These are phyloP conservation scores for Corythaeola cristata DNA, from an alignment of 2,113 vertebrate genomes.

Conservation along the genomic window DNA sequence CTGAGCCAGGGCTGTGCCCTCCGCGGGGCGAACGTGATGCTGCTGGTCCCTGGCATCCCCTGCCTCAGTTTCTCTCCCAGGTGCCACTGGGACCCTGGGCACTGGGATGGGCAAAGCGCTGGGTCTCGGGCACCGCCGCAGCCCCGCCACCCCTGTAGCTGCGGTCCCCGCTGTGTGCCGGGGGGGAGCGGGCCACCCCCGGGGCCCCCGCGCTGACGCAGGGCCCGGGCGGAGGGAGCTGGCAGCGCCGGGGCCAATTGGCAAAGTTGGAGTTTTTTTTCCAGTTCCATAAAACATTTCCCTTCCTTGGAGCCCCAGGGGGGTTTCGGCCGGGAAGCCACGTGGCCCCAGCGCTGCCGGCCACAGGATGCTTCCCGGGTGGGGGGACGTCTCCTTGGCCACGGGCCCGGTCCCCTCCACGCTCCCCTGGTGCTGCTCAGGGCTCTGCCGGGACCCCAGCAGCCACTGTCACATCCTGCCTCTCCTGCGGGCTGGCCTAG, in stretches of 20 bases:
- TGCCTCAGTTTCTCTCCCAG: conserved; percentile 1
- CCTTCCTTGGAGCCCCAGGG: background rate
- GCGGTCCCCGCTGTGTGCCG: fast-evolving
- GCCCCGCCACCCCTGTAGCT: background rate
- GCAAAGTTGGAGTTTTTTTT: background rate
- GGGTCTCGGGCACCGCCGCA: fast-evolving
- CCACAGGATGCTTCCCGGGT: background rate
- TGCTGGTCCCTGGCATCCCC: background rate
- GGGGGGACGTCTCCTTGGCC: background rate
- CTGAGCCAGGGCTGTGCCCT: background rate
- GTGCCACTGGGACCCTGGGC: background rate
- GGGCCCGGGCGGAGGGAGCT: background rate
- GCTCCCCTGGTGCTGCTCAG: background rate
- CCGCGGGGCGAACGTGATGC: fast-evolving
- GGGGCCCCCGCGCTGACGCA: background rate
- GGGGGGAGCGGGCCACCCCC: background rate
- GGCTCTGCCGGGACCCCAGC: background rate
- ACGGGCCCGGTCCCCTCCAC: fast-evolving
- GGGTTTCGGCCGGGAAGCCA: background rate
- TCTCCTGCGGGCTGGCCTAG: background rate
- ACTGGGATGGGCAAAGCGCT: fast-evolving
- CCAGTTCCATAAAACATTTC: conserved; percentile 27
- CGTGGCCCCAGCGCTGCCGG: background rate
- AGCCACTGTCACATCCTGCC: fast-evolving
- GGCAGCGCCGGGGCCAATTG: background rate